phyloP scores from a whole-genome alignment of 2,888 invertebrate genomes.

The Acleris cristana region DNA sequence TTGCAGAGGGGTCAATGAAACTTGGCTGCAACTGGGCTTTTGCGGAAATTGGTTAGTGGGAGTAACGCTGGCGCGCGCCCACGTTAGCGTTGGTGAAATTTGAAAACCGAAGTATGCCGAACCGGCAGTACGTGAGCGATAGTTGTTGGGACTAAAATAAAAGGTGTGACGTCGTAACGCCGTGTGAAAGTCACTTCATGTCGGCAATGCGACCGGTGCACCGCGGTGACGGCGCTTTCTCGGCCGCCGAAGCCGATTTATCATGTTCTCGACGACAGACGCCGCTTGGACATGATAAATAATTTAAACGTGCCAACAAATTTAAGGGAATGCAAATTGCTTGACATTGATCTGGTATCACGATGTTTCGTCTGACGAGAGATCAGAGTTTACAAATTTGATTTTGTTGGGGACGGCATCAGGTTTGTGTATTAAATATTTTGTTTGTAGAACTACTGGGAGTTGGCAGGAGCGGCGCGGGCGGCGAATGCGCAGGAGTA shows the following conservation, averaged over 20 bases:
- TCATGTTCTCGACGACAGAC: constrained; percentile 20
- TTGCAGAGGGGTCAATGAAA: constrained; percentile 55
- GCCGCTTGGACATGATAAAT: constrained; percentile 27
- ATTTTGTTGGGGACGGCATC: constrained; percentile 3
- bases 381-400: constrained; percentile 22
- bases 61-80: constrained; percentile 43
- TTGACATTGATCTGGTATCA: constrained; percentile 46
- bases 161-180: constrained; percentile 42
- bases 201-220: constrained; percentile 23
- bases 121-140: constrained; percentile 40
- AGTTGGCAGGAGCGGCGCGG: constrained; percentile 45
- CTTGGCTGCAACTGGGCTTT: constrained; percentile 50
- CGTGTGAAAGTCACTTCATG: constrained; percentile 38
- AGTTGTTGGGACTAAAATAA: constrained; percentile 50
- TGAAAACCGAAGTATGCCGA: constrained; percentile 37
- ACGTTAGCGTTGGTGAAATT: constrained; percentile 38
- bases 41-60: constrained; percentile 41
- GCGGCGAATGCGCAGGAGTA: constrained; percentile 38
- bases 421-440: constrained; percentile 8
- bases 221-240: constrained; percentile 19
- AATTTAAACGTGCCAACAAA: constrained; percentile 34
- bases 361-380: constrained; percentile 6
- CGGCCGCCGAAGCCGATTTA: constrained; percentile 11
- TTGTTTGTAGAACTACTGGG: constrained; percentile 24
- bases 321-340: constrained; percentile 43